These are phyloP conservation scores for Eupelmus urozonus DNA, from an alignment of 2,888 invertebrate genomes.

Conservation along the genomic window DNA sequence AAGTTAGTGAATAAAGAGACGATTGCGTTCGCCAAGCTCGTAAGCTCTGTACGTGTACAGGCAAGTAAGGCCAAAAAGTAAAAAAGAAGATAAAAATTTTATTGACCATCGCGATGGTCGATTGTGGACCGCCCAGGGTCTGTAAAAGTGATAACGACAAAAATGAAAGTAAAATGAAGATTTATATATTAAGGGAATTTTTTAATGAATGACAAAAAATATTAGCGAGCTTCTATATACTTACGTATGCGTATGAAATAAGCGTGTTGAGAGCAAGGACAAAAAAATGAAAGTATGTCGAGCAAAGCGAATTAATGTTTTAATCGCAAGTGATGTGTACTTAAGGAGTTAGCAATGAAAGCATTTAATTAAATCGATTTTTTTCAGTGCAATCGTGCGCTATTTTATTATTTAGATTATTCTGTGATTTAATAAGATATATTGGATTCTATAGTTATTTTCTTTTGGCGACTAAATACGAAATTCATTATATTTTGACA, in stretches of 20 bases:
- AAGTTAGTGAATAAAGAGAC: conserved; percentile 34
- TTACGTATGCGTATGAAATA: conserved; percentile 47
- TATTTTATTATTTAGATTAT: conserved; percentile 50
- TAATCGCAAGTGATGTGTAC: conserved; percentile 49
- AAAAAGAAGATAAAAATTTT: conserved; percentile 36
- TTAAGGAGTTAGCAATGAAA: conserved; percentile 50
- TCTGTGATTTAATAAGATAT: conserved; percentile 58
- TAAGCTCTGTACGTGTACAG: conserved; percentile 38
- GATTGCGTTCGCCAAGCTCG: conserved; percentile 17
- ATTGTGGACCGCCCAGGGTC: conserved; percentile 60
- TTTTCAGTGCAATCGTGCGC: conserved; percentile 56
- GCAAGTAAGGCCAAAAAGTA: conserved; percentile 43
- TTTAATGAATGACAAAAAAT: conserved; percentile 49
- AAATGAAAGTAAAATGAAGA: conserved; percentile 56
- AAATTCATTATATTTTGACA: conserved; percentile 24
- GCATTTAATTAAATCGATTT: conserved; percentile 50
- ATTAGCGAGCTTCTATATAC: conserved; percentile 56
- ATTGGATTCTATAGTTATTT: conserved; percentile 38
- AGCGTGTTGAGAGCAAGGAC: conserved; percentile 27
- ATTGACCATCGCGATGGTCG: conserved; percentile 51
- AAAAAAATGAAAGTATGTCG: conserved; percentile 20
- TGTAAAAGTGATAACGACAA: conserved; percentile 61
- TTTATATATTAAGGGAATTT: conserved; percentile 56
- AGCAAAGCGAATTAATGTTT: conserved; percentile 40
- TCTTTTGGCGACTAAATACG: conserved; percentile 11